These are phyloP conservation scores for Hypena proboscidalis DNA, from an alignment of 2,888 invertebrate species.

Conservation along the genomic window DNA sequence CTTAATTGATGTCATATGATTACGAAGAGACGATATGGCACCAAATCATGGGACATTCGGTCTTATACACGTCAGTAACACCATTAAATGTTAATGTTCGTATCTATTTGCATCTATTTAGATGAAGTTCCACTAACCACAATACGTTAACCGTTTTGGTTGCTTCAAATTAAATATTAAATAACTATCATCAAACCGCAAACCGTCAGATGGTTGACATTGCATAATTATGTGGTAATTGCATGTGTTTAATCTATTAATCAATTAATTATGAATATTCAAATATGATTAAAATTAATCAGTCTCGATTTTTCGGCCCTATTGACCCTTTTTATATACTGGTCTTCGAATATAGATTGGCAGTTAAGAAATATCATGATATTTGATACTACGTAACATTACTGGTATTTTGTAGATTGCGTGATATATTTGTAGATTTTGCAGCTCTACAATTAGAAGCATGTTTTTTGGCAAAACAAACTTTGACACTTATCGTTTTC, in stretches of 20 bases:
- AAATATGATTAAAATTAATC: slow-evolving; percentile 11
- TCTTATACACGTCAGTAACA: no score
- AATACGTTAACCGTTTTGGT: slow-evolving; percentile 36
- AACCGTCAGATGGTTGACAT: background rate
- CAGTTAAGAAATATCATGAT: no score
- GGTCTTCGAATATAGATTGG: no score
- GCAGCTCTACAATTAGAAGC: no score
- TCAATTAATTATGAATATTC: slow-evolving; percentile 22
- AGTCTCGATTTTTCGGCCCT: slow-evolving; percentile 6
- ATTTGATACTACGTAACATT: no score
- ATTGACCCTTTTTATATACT: slow-evolving; percentile 5
- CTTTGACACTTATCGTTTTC: no score
- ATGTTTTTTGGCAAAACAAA: no score
- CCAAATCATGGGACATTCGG: no score
- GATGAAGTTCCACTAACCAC: no score
- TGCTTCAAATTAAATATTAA: slow-evolving; percentile 32
- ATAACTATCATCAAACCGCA: slow-evolving; percentile 17
- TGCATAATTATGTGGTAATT: slow-evolving; percentile 14
- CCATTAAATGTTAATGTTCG: no score
- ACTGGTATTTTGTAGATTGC: background rate
- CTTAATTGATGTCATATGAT: no score
- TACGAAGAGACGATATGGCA: no score
- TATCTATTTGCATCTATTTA: slow-evolving; percentile 33
- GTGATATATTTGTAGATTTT: background rate
- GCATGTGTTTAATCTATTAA: slow-evolving; percentile 13